These are phyloP conservation scores for Apamea monoglypha DNA, from an alignment of 2,888 invertebrate species.

Conservation along the genomic window DNA sequence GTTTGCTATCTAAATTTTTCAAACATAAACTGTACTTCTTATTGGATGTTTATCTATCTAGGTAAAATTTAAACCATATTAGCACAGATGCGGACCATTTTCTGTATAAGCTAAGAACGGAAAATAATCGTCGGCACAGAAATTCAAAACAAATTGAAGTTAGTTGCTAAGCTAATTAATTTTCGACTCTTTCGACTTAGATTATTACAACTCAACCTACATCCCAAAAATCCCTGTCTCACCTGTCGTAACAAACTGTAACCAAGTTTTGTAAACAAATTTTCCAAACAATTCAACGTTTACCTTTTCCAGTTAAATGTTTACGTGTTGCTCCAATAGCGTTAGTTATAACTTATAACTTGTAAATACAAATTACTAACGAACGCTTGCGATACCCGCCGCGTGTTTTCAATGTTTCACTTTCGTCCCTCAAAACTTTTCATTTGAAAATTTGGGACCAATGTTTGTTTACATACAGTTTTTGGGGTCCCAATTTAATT, in stretches of 20 bases:
- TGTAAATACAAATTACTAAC: conserved; percentile 78
- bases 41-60: not conserved
- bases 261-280: conserved; percentile 23
- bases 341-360: conserved; percentile 74
- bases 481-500: conserved; percentile 89
- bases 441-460: conserved; percentile 75
- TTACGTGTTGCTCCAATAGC: conserved; percentile 60
- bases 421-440: conserved; percentile 81
- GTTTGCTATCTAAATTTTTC: not conserved
- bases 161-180: not conserved
- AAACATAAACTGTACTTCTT: not conserved
- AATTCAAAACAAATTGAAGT: not conserved
- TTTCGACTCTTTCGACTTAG: conserved; percentile 2
- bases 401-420: conserved; percentile 84
- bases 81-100: not conserved
- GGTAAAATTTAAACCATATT: not conserved
- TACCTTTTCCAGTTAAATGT: conserved; percentile 43
- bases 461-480: conserved; percentile 88
- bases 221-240: conserved; percentile 26
- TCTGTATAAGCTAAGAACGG: not conserved
- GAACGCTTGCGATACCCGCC: conserved; percentile 80
- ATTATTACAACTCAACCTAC: conserved; percentile 1
- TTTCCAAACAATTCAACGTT: conserved; percentile 38
- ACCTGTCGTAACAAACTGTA: conserved; percentile 41
- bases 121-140: not conserved